Evolutionary conservation across 2,888 invertebrate genomes (phyloP), one percentile per base, ranked within the genome.

Genomic region (Tortricodes alternella): DNA sequence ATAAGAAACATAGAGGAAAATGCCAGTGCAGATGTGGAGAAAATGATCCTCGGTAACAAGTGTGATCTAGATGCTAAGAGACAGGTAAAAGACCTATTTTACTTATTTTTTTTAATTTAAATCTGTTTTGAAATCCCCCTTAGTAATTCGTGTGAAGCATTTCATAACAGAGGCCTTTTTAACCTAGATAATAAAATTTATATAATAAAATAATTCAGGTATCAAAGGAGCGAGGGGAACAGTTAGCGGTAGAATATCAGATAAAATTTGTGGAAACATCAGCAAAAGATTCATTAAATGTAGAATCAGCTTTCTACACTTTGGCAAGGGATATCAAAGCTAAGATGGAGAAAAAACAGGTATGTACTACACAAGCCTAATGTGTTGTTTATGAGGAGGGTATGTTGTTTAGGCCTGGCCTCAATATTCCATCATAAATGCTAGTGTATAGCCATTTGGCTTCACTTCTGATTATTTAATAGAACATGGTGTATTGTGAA

Each of bases 191-290:
- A n/a, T n/a, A n/a, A n/a, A n/a, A n/a, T n/a, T n/a, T n/a, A 32
- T 37, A 37, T 15, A 13, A 7, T 13, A n/a, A 39, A 57, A 11
- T 46, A 21, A 78, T 79, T 23, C 67, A 94, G 94, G 97, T 98
- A 53, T 96, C 98, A 61, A 97, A 96, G 89, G 99, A 99, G 83
- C 92, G 97, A 73, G 99, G 99, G 48, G 99, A 99, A 92, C 96
- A 98, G 91, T 93, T 99, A 85, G 99, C 99, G 60, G 94, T 98
- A 76, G 99, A 99, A 90, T 99, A 99, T 92, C 97, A 98, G 76
- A 99, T 99, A 72, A 98, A 98, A 91, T 99, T 99, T 91, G 96
- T 99, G 94, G 99, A 99, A 92, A 99, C 99, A 49, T 98, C 98
- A 69, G 99, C 99, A 52, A 99, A 99, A 91, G 96, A 97, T 66